Conservation (phyloP, 1,140 invertebrate species). For the Paraescarpia echinospica region DNA sequence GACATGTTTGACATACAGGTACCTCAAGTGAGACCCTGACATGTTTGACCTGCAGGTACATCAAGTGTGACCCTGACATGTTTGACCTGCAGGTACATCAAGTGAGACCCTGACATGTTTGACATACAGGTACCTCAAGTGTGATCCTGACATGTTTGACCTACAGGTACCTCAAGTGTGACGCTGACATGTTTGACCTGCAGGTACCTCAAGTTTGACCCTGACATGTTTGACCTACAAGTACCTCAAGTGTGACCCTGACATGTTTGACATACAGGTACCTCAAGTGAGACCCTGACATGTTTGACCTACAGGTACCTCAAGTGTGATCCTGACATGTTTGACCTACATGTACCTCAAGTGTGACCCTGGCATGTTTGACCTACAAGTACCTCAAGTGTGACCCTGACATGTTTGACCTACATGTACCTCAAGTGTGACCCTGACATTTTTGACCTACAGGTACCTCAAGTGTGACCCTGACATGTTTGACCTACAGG, state of each 20-base stretch:
- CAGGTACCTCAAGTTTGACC: neutral
- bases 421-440: too few species aligned
- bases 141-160: too few species aligned
- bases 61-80: neutral
- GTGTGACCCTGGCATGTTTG: neutral
- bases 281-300: constrained; percentile 64
- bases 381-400: neutral
- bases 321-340: constrained; percentile 58
- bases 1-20: neutral
- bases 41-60: too few species aligned
- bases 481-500: constrained; percentile 65
- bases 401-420: neutral
- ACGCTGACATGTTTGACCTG: neutral
- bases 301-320: constrained; percentile 78
- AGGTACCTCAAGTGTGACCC: constrained; percentile 73
- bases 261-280: constrained; percentile 63
- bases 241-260: too few species aligned
- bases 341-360: neutral
- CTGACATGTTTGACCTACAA: too few species aligned
- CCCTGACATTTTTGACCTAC: neutral
- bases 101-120: constrained; percentile 59
- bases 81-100: constrained; percentile 70
- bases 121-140: constrained; percentile 81
- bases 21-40: neutral
- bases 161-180: neutral